phyloP scores from a whole-genome alignment of 2,888 invertebrate genomes.

The Camponotus fellah region DNA sequence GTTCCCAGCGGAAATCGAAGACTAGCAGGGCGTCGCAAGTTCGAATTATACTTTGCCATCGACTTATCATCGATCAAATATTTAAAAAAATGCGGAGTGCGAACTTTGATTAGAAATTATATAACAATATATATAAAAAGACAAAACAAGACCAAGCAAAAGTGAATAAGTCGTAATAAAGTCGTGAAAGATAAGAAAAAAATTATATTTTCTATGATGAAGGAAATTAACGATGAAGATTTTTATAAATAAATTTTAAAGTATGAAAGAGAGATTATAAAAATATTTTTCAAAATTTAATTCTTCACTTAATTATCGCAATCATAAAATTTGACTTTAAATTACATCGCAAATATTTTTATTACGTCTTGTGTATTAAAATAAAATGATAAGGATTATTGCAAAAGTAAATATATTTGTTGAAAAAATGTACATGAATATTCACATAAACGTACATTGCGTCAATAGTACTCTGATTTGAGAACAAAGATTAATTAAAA shows the following conservation, averaged over 20 bases:
- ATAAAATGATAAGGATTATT: neutral
- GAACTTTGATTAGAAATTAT: neutral
- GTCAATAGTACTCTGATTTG: constrained; percentile 53
- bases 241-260: neutral
- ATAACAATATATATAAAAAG: neutral
- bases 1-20: constrained; percentile 39
- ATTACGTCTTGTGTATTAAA: neutral
- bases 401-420: neutral
- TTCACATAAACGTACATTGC: neutral
- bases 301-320: neutral
- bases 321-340: neutral
- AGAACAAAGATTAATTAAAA: constrained; percentile 65
- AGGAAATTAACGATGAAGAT: neutral
- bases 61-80: neutral
- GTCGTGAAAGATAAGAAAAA: neutral
- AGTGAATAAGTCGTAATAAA: neutral
- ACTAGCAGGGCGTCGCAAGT: constrained; percentile 36
- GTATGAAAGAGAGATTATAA: neutral
- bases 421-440: neutral
- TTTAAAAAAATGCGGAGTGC: constrained; percentile 1
- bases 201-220: neutral
- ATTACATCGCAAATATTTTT: neutral
- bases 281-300: neutral
- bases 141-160: neutral
- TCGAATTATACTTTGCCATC: constrained; percentile 34